phyloP scores from a whole-genome alignment of 2,888 invertebrate genomes.

The Chalcosyrphus nemorum region DNA sequence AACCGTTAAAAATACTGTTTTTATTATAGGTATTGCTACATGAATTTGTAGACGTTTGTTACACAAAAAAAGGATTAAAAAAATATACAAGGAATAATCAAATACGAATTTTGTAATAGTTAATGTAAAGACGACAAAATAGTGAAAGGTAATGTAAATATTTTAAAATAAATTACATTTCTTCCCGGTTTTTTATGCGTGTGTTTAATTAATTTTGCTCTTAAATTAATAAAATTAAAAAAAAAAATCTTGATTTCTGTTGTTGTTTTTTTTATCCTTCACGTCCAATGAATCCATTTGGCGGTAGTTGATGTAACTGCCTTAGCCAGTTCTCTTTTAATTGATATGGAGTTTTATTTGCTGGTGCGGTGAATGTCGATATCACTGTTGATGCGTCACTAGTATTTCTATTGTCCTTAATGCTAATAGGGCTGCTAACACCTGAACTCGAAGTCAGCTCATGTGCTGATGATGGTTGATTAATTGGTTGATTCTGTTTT shows the following conservation, averaged over 20 bases:
- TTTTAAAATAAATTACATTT: background rate
- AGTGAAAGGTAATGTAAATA: background rate
- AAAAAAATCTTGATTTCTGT: too few species aligned
- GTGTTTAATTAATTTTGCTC: slow-evolving; percentile 2
- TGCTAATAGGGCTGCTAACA: slow-evolving; percentile 58
- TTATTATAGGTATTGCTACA: slow-evolving; percentile 20
- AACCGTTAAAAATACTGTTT: slow-evolving; percentile 27
- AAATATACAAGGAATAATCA: background rate
- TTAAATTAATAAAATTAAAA: slow-evolving; percentile 18
- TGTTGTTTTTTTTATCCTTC: slow-evolving; percentile 77
- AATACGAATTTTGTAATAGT: background rate
- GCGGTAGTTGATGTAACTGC: slow-evolving; percentile 76
- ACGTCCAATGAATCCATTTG: slow-evolving; percentile 80
- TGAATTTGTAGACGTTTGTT: slow-evolving; percentile 10
- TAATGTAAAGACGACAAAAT: background rate
- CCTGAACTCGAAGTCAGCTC: slow-evolving; percentile 46
- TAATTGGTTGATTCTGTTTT: slow-evolving; percentile 56
- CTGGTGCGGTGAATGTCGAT: slow-evolving; percentile 45
- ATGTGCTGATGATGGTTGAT: slow-evolving; percentile 44
- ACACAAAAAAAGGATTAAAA: background rate
- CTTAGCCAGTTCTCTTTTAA: slow-evolving; percentile 80
- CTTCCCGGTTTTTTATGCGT: background rate
- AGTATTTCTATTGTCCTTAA: slow-evolving; percentile 53
- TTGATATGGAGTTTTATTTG: slow-evolving; percentile 72
- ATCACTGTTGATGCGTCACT: slow-evolving; percentile 58